Evolutionary conservation across 2,888 invertebrate genomes (phyloP).

Genomic region (Epirrhoe tristata): DNA sequence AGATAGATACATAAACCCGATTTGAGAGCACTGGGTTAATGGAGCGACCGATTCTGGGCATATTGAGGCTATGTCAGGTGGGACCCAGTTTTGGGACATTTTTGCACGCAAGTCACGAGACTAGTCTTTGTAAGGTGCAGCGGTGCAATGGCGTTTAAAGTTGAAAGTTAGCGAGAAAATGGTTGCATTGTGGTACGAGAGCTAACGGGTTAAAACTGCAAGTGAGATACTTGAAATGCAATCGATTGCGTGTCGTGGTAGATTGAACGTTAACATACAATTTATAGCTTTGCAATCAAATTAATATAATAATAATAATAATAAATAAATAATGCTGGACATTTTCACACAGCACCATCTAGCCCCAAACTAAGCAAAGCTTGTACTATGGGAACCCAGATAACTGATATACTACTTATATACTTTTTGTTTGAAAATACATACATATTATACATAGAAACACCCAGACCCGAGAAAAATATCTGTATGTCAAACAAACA

Average conservation of each 20-base stretch:
- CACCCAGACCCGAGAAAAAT: too few relatives aligned
- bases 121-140: constrained; percentile 33
- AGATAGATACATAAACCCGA: constrained; percentile 85
- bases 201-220: constrained; percentile 5
- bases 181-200: constrained; percentile 26
- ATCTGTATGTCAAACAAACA: too few relatives aligned
- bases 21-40: constrained; percentile 85
- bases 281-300: too few relatives aligned
- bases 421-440: too few relatives aligned
- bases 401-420: too few relatives aligned
- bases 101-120: constrained; percentile 31
- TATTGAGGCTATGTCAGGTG: constrained; percentile 83
- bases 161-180: constrained; percentile 43
- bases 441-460: too few relatives aligned
- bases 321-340: too few relatives aligned
- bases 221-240: not conserved
- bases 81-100: constrained; percentile 78
- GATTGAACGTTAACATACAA: not conserved
- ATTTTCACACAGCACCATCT: too few relatives aligned
- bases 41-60: constrained; percentile 83
- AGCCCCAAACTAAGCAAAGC: too few relatives aligned
- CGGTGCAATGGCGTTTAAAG: constrained; percentile 30
- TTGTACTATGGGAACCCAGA: too few relatives aligned
- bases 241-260: not conserved
- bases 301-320: too few relatives aligned